Base-by-base conservation (phyloP, 2,113 vertebrate genomes). In the Toxostoma redivivum region DNA sequence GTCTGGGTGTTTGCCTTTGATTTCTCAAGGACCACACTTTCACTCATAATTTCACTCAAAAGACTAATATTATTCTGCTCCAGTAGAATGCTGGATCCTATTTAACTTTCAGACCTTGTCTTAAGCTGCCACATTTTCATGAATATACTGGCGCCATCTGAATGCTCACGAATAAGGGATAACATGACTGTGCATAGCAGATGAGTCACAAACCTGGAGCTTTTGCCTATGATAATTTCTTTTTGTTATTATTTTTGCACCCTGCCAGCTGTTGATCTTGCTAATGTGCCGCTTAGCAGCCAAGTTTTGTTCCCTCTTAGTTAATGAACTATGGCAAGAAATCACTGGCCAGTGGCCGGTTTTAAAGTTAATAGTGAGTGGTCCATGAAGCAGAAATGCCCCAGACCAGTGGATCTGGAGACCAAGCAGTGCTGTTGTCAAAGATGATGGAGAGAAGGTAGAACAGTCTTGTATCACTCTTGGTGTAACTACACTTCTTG, bases 51-150 rank as follows among this genome's bases (percentile, higher is more conserved):
- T 95, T 96, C 65, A 89, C 91, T 91, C 65, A 35, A 33, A 94
- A 94, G 76, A 76, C 60, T 81, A 88, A 77, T 93, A 60, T 83
- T 94, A 92, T 84, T 93, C 92, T 96, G 80, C 45, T 96, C 65
- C 53, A 74, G 76, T 51, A 67, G 61, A n/a, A 93, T 79, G 40
- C 69, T 84, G 82, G 60, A 64, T 93, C 80, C 93, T 96, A 86
- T 96, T 97, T 97, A 96, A 88, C 83, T 96, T 96, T 97, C 96
- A 96, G 92, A 84, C 82, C 90, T 94, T 95, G 94, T 94, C 92
- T 95, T 92, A 83, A 92, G 76, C 95, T 93, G 92, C 93, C 92
- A 95, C 93, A 88, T 92, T 96, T 94, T 96, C 94, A 93, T 96
- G 90, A 96, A 95, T 94, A 94, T 88, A 92, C 92, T 92, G 93